These are phyloP conservation scores for Coturnix japonica DNA, from an alignment of 2,113 vertebrate species.

Conservation along the genomic window DNA sequence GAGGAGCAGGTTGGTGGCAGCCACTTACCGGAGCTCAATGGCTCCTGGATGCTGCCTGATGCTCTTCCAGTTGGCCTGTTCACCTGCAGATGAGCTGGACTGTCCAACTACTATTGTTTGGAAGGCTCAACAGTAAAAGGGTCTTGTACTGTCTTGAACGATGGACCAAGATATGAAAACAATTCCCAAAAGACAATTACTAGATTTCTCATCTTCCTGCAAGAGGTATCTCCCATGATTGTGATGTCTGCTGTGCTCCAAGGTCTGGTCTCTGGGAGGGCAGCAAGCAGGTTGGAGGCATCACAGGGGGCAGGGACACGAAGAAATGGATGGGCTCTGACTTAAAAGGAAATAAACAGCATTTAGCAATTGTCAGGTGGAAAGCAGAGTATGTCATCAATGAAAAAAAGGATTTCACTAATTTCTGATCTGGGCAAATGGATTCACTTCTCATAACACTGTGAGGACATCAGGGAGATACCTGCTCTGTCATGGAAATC, in stretches of 20 bases:
- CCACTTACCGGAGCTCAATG: background rate
- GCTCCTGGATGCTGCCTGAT: background rate
- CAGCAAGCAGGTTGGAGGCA: background rate
- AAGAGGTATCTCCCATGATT: background rate
- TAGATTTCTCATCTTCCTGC: background rate
- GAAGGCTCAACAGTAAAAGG: too few relatives aligned
- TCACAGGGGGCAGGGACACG: fast-evolving
- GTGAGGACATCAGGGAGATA: background rate
- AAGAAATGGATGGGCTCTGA: background rate
- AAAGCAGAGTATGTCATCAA: background rate
- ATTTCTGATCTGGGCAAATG: background rate
- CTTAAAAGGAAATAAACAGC: background rate
- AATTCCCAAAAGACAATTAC: background rate
- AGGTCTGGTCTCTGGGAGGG: background rate
- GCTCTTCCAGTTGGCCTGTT: background rate
- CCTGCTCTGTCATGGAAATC: background rate
- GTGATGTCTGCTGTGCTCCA: background rate
- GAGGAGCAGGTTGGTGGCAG: background rate
- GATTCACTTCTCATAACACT: background rate
- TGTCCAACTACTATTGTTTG: background rate
- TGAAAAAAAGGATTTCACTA: background rate
- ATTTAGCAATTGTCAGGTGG: background rate
- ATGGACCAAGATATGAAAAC: background rate
- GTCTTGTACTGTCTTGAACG: too few relatives aligned
- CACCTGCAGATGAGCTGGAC: background rate